These are phyloP conservation scores for Sprattus sprattus DNA, from an alignment of 2,113 vertebrate genomes.

Conservation along the genomic window DNA sequence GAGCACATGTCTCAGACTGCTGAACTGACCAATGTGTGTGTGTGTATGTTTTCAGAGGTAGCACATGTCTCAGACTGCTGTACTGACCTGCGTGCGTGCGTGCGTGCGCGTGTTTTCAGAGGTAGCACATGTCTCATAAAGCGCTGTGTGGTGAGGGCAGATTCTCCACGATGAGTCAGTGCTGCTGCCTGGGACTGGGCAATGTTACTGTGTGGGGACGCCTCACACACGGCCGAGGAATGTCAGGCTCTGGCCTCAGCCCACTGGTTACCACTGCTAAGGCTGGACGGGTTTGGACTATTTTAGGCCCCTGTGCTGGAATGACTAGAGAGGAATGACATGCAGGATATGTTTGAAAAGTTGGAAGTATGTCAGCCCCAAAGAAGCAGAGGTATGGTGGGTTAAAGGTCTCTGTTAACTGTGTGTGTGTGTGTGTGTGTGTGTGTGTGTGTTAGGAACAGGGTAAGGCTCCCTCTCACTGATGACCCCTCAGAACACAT, in stretches of 20 bases:
- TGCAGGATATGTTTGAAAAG: background rate
- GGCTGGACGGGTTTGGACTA: background rate
- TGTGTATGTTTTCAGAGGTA: background rate
- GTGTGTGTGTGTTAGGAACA: background rate
- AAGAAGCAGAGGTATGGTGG: background rate
- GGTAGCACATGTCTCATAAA: background rate
- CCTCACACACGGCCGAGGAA: slow-evolving; percentile 7
- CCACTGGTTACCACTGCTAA: background rate
- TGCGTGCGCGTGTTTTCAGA: background rate
- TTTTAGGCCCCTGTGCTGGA: background rate
- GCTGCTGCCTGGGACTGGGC: background rate
- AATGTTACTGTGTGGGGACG: background rate
- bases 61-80: background rate
- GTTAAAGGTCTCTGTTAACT: background rate
- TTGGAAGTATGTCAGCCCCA: background rate
- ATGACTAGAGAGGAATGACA: background rate
- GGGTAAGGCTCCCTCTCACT: background rate
- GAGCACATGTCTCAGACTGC: background rate
- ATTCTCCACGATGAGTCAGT: background rate
- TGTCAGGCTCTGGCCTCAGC: background rate
- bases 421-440: background rate
- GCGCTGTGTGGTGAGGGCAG: background rate
- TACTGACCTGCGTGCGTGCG: background rate
- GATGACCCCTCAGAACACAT: background rate
- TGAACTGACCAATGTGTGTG: background rate